Percentiles rank a stretch among this genome's conserved stretches.
These are phyloP conservation scores for Mamestra brassicae DNA, from an alignment of 2,888 invertebrate genomes.

Conservation along the genomic window DNA sequence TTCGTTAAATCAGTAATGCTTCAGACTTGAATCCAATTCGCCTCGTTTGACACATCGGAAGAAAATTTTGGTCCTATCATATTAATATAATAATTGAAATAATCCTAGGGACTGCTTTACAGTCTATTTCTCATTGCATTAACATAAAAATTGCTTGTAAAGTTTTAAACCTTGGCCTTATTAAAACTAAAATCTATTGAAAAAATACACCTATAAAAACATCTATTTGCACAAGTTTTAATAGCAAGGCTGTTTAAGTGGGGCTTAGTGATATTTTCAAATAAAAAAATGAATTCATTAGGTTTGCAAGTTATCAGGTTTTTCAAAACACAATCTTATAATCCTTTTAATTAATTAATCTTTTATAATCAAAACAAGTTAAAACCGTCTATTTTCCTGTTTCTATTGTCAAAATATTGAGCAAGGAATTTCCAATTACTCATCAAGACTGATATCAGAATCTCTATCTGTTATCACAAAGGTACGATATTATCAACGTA, in stretches of 20 bases:
- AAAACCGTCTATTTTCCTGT: constrained; percentile 9
- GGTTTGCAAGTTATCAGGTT: background rate
- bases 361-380: background rate
- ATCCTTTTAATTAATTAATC: background rate
- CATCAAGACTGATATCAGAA: constrained; percentile 29
- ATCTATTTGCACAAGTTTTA: background rate
- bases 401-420: constrained; percentile 6
- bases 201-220: no score
- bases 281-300: background rate
- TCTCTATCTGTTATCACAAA: constrained; percentile 2
- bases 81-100: no score
- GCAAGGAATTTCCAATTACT: constrained; percentile 34
- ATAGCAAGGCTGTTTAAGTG: background rate
- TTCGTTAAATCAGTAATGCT: no score
- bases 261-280: background rate
- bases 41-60: no score
- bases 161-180: background rate
- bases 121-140: no score
- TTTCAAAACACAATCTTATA: no score
- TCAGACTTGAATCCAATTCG: no score
- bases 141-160: no score
- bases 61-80: no score
- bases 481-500: constrained; percentile 19
- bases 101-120: no score
- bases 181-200: background rate